Evolutionary conservation across 2,888 invertebrate species (phyloP), one percentile per base, ranked within the genome.

Genomic region (Carcina quercana): DNA sequence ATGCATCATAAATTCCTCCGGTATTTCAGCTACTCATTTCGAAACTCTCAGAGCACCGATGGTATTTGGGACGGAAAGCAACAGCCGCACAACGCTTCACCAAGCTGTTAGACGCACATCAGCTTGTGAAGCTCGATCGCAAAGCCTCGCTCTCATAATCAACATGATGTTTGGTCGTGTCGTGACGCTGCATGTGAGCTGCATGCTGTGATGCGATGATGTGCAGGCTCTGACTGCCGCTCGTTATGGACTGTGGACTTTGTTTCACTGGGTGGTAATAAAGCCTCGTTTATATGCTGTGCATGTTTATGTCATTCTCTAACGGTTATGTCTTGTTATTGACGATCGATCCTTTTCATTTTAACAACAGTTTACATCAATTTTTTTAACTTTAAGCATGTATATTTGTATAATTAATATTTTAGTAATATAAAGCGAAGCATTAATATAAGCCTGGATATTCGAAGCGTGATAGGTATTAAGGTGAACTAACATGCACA

Each of bases 391-490:
- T n/a, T n/a, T n/a, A n/a, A n/a, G n/a, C n/a, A n/a, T n/a, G n/a
- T n/a, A n/a, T n/a, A n/a, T n/a, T 12, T 8, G 24, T 53, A n/a
- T 54, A 50, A 46, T 32, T 37, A 24, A 32, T 41, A 37, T 55
- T 56, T 69, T 67, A 76, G 66, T 73, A 41, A n/a, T 47, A 56
- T 45, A 57, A 59, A 74, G 79, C 80, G 38, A 69, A 76, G 82
- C 82, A 51, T 82, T 79, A 80, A 45, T 35, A 37, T 38, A 79
- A 76, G 79, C 79, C 49, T 62, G 74, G 69, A 64, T 51, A 53
- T 45, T 49, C 47, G 47, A 73, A 71, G 70, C 72, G 55, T 74
- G 71, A 67, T 34, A 51, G 62, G 62, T 58, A 57, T 50, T 40
- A 37, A 61, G 64, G 60, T 57, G 53, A 50, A 59, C 51, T 59